Percentiles rank a stretch among this genome's conserved stretches.
These are phyloP conservation scores for Ichneumon xanthorius DNA, from an alignment of 2,888 invertebrate genomes.

Conservation along the genomic window DNA sequence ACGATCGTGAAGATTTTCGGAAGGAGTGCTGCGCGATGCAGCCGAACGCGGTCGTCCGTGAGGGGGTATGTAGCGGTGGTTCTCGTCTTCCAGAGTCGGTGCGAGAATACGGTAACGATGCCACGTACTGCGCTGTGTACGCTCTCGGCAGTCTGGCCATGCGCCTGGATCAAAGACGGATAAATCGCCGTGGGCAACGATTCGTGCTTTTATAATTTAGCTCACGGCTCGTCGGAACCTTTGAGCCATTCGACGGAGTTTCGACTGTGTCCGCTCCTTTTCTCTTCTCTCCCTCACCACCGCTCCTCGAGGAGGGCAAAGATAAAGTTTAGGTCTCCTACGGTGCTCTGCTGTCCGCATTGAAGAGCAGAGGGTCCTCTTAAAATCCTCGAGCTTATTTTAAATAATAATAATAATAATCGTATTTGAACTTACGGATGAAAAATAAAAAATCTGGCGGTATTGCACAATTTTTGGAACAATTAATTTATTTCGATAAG, in stretches of 20 bases:
- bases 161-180: constrained; percentile 79
- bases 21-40: constrained; percentile 2
- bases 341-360: neutral
- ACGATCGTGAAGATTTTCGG: neutral
- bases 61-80: neutral
- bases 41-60: constrained; percentile 14
- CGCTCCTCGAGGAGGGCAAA: constrained; percentile 3
- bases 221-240: constrained; percentile 72
- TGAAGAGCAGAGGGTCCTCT: neutral
- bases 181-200: constrained; percentile 73
- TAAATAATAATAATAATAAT: neutral
- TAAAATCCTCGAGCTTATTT: neutral
- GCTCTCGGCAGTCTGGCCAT: constrained; percentile 40
- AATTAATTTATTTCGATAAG: constrained; percentile 20
- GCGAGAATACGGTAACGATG: constrained; percentile 78
- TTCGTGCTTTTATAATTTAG: constrained; percentile 81
- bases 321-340: constrained; percentile 14
- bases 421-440: neutral
- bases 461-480: neutral
- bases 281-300: neutral
- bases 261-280: neutral
- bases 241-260: constrained; percentile 71
- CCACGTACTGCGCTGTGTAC: constrained; percentile 76
- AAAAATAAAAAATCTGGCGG: neutral
- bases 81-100: neutral